phyloP scores from a whole-genome alignment of 2,113 vertebrate species.

The Campylomormyrus tamandua region DNA sequence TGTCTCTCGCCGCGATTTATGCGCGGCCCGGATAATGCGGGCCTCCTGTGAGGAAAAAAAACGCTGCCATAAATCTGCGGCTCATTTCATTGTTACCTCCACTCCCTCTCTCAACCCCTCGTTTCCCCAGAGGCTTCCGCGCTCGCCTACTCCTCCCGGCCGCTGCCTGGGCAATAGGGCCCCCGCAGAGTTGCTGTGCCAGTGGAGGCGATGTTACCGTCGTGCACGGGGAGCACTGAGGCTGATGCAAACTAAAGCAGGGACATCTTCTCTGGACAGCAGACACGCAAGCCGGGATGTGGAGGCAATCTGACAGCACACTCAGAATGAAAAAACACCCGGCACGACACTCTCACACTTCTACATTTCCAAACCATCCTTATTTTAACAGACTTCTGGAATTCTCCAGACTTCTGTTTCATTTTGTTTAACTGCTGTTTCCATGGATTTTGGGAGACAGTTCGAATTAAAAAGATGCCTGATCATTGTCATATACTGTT shows the following conservation, averaged over 20 bases:
- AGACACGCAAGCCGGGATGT: background rate
- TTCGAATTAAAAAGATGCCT: background rate
- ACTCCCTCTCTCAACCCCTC: background rate
- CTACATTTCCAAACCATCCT: background rate
- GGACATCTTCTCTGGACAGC: background rate
- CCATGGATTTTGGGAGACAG: background rate
- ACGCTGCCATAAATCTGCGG: conserved; percentile 61
- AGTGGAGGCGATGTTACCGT: background rate
- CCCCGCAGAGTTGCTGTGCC: background rate
- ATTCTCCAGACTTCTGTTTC: background rate
- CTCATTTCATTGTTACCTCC: conserved; percentile 41
- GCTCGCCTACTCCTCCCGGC: conserved; percentile 28
- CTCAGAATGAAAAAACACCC: background rate
- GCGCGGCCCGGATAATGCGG: conserved; percentile 51
- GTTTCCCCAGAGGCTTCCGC: background rate
- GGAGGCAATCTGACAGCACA: background rate
- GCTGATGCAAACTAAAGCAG: background rate
- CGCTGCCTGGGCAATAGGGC: background rate
- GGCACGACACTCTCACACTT: background rate
- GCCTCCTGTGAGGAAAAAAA: conserved; percentile 45
- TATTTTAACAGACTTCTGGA: background rate
- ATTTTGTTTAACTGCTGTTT: background rate
- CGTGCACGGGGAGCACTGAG: background rate
- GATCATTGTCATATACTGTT: background rate
- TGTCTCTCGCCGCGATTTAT: conserved; percentile 56